Conservation (phyloP, 2,888 invertebrate species). For the Drosophila rellima region DNA sequence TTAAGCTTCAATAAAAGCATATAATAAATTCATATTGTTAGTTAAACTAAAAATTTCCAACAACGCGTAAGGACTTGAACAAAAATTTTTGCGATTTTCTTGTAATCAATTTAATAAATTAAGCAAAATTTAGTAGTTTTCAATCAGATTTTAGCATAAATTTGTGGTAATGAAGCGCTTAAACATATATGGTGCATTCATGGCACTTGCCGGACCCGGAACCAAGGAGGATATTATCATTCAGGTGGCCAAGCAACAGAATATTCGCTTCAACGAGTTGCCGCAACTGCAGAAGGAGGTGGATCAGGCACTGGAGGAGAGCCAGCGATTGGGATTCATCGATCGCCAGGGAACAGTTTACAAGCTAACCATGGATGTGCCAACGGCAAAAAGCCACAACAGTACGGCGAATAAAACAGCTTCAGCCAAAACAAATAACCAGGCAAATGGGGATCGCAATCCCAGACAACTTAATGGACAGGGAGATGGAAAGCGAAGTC, state of each 20-base stretch:
- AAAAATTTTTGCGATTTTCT: slow-evolving; percentile 5
- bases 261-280: slow-evolving; percentile 51
- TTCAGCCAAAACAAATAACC: not conserved
- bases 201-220: slow-evolving; percentile 18
- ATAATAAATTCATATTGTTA: not conserved
- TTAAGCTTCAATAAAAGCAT: not conserved
- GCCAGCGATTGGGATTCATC: slow-evolving; percentile 38
- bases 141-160: slow-evolving; percentile 2
- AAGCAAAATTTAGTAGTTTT: slow-evolving; percentile 31
- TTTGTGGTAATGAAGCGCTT: slow-evolving; percentile 41
- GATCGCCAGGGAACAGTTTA: slow-evolving; percentile 21
- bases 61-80: not conserved
- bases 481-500: slow-evolving; percentile 28
- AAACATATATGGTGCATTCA: slow-evolving; percentile 34
- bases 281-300: slow-evolving; percentile 40
- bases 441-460: not conserved
- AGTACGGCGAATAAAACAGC: not conserved
- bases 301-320: slow-evolving; percentile 34
- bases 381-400: not conserved
- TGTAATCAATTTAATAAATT: not conserved
- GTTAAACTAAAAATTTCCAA: not conserved
- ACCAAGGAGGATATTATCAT: slow-evolving; percentile 53
- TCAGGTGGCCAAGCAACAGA: slow-evolving; percentile 47
- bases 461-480: slow-evolving; percentile 15
- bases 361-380: slow-evolving; percentile 14